phyloP scores from a whole-genome alignment of 2,113 vertebrate species.

The Halcyon senegalensis region DNA sequence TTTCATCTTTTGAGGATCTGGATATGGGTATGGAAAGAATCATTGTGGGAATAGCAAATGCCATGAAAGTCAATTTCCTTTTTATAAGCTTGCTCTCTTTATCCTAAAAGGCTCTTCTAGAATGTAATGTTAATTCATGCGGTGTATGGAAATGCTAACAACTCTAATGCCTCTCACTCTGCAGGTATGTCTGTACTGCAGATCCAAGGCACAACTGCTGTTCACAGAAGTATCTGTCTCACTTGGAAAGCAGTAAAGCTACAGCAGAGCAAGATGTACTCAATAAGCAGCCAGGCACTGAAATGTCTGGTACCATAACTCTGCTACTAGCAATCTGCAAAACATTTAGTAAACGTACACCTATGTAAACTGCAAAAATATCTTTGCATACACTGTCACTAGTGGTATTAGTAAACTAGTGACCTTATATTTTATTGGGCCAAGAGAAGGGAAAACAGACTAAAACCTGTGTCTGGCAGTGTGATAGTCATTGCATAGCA shows the following conservation, averaged over 20 bases:
- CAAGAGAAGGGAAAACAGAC: background rate
- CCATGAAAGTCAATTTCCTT: background rate
- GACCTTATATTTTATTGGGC: background rate
- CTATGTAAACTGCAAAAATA: background rate
- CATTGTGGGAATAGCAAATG: background rate
- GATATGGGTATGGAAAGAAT: background rate
- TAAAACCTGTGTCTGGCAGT: rapidly evolving
- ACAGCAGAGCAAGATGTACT: background rate
- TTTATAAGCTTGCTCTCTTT: background rate
- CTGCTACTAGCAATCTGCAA: background rate
- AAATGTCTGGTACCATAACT: background rate
- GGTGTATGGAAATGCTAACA: background rate
- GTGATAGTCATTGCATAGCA: background rate
- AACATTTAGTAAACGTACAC: background rate
- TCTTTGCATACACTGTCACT: background rate
- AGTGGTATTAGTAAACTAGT: background rate
- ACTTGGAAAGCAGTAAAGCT: background rate
- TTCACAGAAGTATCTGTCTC: background rate
- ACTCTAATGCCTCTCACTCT: background rate
- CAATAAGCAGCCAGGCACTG: background rate
- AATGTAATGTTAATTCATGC: background rate
- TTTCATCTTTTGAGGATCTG: background rate
- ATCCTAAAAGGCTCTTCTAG: background rate
- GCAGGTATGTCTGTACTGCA: background rate
- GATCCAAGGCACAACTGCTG: background rate